Evolutionary conservation across 35 echinoderm and acorn worm species (phyloP).

Genomic region (Chiridota heheva): DNA sequence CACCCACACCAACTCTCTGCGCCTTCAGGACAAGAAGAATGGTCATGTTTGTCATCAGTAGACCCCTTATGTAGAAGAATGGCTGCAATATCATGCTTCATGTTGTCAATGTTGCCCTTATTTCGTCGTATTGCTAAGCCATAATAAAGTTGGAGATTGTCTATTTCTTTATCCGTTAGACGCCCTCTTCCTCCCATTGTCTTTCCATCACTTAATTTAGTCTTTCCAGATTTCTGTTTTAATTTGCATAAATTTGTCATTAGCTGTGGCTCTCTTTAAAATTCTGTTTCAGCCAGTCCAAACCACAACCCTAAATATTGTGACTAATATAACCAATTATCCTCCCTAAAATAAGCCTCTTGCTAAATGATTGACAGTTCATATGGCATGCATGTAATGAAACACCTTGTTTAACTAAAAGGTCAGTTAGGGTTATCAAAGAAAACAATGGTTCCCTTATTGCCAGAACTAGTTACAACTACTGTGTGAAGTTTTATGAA

Average conservation of each 20-base stretch:
- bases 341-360: no score
- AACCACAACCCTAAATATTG: no score
- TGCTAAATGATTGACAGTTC: no score
- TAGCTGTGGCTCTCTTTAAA: no score
- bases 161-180: slow-evolving; percentile 36
- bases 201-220: slow-evolving; percentile 29
- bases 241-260: background rate
- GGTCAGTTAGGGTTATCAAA: no score
- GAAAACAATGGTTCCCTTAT: no score
- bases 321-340: no score
- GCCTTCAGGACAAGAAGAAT: slow-evolving; percentile 29
- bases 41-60: slow-evolving; percentile 27
- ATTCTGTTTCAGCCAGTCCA: no score
- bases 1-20: slow-evolving; percentile 28
- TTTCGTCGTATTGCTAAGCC: slow-evolving; percentile 42
- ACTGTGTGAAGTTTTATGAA: no score
- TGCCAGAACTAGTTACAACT: no score
- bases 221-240: background rate
- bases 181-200: slow-evolving; percentile 38
- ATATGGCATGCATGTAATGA: no score
- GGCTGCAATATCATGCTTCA: slow-evolving; percentile 32
- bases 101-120: slow-evolving; percentile 38
- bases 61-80: slow-evolving; percentile 31
- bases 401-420: no score
- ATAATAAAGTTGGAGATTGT: slow-evolving; percentile 54